phyloP scores from a whole-genome alignment of 2,888 invertebrate species.

The Stegana nigrithorax region DNA sequence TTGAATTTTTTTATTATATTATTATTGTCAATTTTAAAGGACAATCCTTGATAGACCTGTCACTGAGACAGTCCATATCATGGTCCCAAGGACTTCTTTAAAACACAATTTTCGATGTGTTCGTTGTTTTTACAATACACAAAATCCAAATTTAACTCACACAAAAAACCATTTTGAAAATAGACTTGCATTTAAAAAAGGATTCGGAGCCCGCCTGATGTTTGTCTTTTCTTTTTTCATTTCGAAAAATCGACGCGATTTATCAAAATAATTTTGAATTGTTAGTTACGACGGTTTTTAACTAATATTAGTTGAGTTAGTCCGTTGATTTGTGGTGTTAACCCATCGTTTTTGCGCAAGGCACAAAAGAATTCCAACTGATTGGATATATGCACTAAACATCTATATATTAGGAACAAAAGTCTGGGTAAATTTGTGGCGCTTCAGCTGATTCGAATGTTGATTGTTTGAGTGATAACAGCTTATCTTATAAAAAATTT shows the following conservation, averaged over 20 bases:
- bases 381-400: too few relatives aligned
- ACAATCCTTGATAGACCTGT: neutral
- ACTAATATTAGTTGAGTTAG: neutral
- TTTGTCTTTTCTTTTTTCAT: slow-evolving; percentile 49
- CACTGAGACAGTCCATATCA: neutral
- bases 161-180: slow-evolving; percentile 76
- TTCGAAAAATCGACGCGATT: neutral
- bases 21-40: neutral
- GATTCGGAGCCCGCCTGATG: slow-evolving; percentile 70
- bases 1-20: too few relatives aligned
- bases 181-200: slow-evolving; percentile 74
- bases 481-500: too few relatives aligned
- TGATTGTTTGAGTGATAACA: too few relatives aligned
- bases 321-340: too few relatives aligned
- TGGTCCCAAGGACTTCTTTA: neutral
- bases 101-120: too few relatives aligned
- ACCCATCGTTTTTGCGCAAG: neutral
- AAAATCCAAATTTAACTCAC: too few relatives aligned
- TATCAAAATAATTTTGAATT: neutral
- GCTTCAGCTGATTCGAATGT: too few relatives aligned
- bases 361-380: too few relatives aligned
- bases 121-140: too few relatives aligned
- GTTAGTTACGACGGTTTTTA: neutral
- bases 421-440: too few relatives aligned
- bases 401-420: too few relatives aligned